Percentiles rank a stretch among this genome's conserved stretches.
Evolutionary conservation across 2,113 vertebrate genomes (phyloP).

Genomic region (Sylvicapra grimmia): DNA sequence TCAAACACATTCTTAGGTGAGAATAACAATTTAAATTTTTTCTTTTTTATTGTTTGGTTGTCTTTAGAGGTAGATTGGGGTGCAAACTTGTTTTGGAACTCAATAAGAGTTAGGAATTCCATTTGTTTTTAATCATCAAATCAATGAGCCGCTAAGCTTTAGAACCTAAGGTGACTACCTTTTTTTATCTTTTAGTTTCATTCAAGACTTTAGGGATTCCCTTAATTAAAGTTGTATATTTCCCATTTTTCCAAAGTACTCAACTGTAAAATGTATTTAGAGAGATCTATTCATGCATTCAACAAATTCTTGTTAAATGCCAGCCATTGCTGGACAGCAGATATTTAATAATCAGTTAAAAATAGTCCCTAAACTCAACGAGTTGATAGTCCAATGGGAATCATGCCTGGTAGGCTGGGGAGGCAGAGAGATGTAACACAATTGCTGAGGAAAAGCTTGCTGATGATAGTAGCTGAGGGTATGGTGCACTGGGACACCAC

Average conservation of each 20-base stretch:
- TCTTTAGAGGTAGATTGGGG: neutral
- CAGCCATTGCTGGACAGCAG: neutral
- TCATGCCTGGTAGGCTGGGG: neutral
- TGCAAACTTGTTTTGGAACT: neutral
- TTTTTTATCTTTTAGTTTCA: neutral
- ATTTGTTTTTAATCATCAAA: neutral
- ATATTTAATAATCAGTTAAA: neutral
- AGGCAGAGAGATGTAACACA: neutral
- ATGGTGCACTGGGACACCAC: neutral
- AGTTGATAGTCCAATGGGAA: neutral
- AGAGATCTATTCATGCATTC: neutral
- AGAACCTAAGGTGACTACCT: neutral
- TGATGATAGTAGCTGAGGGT: neutral
- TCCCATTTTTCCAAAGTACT: neutral
- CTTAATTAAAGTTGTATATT: neutral
- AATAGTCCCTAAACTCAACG: neutral
- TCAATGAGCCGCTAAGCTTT: neutral
- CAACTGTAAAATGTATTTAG: neutral
- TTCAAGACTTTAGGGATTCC: neutral
- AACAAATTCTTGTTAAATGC: neutral
- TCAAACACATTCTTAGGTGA: conserved; percentile 99
- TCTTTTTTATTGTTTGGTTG: neutral
- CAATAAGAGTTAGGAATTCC: neutral
- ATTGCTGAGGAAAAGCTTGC: neutral
- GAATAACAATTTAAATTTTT: conserved; percentile 37